A percentile compares a stretch with the other conserved stretches of the same genome.
Evolutionary conservation across 2,113 vertebrate genomes (phyloP).

Genomic region (Podarcis raffonei): DNA sequence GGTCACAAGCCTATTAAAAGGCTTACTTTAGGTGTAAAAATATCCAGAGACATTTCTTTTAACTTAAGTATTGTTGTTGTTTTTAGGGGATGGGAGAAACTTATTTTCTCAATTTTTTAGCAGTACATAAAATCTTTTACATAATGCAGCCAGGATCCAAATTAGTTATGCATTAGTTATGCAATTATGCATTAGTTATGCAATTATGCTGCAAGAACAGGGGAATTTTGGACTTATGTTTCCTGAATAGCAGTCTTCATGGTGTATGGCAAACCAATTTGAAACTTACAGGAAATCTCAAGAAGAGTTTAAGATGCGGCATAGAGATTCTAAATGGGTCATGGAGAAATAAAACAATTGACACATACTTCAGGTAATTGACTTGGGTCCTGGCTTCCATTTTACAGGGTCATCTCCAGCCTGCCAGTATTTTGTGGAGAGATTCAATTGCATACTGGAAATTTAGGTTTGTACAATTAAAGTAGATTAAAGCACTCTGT

Average conservation of each 20-base stretch:
- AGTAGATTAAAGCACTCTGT: too few species aligned
- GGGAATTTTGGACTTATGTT: not conserved
- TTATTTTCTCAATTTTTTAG: not conserved
- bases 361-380: not conserved
- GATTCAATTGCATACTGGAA: too few species aligned
- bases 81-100: not conserved
- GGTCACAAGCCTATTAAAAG: constrained; percentile 20
- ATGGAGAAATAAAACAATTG: not conserved
- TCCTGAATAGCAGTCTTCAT: not conserved
- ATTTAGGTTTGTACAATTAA: too few species aligned
- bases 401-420: not conserved
- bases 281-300: not conserved
- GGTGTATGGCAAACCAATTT: not conserved
- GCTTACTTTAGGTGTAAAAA: not conserved
- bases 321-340: not conserved
- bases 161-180: too few species aligned
- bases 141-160: not conserved
- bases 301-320: not conserved
- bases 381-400: not conserved
- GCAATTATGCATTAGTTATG: too few species aligned
- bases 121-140: not conserved
- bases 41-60: not conserved
- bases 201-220: not conserved
- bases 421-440: too few species aligned
- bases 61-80: not conserved